A percentile compares a stretch with the other conserved stretches of the same genome.
Conservation (phyloP, 2,888 invertebrate genomes). For the Salpingus planirostris region DNA sequence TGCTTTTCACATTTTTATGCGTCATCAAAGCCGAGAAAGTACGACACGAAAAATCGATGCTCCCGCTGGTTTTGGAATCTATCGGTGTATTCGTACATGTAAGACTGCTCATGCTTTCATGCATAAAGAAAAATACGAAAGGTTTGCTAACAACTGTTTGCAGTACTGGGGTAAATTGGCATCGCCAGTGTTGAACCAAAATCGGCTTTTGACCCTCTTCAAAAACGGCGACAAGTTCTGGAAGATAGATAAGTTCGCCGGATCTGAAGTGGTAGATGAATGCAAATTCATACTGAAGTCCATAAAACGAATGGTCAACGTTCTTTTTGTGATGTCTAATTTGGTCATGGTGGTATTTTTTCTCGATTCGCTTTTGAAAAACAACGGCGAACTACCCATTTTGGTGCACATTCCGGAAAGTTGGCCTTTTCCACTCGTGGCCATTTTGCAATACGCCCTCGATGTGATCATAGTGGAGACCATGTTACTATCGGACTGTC, state of each 20-base stretch:
- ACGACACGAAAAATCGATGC: background rate
- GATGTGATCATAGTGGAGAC: background rate
- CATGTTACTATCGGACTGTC: background rate
- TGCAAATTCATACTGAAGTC: background rate
- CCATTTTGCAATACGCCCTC: background rate
- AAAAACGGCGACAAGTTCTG: background rate
- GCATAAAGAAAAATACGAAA: no score
- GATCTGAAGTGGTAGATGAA: background rate
- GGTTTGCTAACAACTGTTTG: no score
- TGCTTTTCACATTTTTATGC: background rate
- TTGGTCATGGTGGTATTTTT: background rate
- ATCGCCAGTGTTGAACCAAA: background rate
- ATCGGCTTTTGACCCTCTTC: background rate
- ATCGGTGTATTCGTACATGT: background rate
- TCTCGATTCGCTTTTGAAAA: background rate
- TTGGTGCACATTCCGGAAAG: background rate
- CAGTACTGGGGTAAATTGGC: background rate
- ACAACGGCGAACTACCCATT: background rate
- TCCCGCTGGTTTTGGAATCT: background rate
- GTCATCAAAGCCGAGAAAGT: background rate
- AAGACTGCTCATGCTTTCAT: background rate
- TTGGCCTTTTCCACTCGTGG: background rate
- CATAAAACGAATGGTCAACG: background rate
- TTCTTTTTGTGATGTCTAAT: background rate
- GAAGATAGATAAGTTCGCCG: background rate